These are phyloP conservation scores for Ormia ochracea DNA, from an alignment of 2,888 invertebrate species.

Conservation along the genomic window DNA sequence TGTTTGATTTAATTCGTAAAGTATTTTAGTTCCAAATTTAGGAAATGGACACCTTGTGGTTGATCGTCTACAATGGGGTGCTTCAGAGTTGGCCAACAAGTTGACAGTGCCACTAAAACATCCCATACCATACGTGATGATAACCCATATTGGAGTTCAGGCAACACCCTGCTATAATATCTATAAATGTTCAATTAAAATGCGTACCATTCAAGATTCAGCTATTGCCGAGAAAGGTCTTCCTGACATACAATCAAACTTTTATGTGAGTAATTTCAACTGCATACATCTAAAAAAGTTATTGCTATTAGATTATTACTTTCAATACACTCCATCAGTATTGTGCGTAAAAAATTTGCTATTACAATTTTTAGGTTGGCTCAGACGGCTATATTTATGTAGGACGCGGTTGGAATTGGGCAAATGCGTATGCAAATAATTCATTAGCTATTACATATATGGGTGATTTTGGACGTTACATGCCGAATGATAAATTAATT, in stretches of 20 bases:
- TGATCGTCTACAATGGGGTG: conserved; percentile 76
- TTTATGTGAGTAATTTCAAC: conserved; percentile 74
- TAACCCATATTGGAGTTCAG: conserved; percentile 78
- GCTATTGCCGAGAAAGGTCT: conserved; percentile 76
- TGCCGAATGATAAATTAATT: conserved; percentile 76
- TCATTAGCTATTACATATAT: conserved; percentile 78
- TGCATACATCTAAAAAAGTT: too few species aligned
- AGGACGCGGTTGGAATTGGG: conserved; percentile 78
- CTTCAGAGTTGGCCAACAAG: conserved; percentile 68
- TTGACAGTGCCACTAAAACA: conserved; percentile 69
- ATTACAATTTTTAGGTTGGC: conserved; percentile 75
- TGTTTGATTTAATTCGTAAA: conserved; percentile 64
- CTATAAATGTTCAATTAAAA: conserved; percentile 76
- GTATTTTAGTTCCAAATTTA: conserved; percentile 75
- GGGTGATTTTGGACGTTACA: conserved; percentile 77
- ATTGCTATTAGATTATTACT: neutral
- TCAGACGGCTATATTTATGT: conserved; percentile 79
- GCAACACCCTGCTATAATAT: conserved; percentile 75
- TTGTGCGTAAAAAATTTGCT: too few species aligned
- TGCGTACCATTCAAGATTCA: conserved; percentile 77
- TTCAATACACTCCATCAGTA: neutral
- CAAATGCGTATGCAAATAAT: conserved; percentile 78
- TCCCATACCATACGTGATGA: conserved; percentile 77
- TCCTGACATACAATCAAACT: conserved; percentile 77
- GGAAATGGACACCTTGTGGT: conserved; percentile 76